Percentiles rank a stretch among this genome's conserved stretches.
phyloP scores from a whole-genome alignment of 1,140 invertebrate species.

The Ceratina japonica region DNA sequence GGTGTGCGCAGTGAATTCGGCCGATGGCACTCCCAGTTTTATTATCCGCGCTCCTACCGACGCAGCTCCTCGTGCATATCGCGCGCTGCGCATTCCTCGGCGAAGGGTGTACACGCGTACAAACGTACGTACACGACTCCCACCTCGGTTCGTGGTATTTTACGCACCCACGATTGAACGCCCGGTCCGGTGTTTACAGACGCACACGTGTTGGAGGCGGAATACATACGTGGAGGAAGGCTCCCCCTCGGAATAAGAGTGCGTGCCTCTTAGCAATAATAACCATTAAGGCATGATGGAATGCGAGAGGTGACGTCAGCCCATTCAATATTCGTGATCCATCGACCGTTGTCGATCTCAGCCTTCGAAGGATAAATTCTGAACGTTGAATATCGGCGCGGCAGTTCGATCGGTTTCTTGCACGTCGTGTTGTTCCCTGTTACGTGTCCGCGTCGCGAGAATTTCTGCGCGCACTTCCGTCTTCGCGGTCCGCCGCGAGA shows the following conservation, averaged over 20 bases:
- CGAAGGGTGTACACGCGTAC: too few species aligned
- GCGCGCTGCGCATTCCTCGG: slow-evolving; percentile 44
- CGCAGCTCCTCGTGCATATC: neutral
- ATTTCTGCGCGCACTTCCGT: neutral
- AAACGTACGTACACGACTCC: neutral
- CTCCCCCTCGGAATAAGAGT: slow-evolving; percentile 65
- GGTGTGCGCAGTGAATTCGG: slow-evolving; percentile 61
- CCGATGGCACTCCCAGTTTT: slow-evolving; percentile 65
- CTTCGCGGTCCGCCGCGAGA: too few species aligned
- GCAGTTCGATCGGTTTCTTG: neutral
- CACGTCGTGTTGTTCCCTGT: too few species aligned
- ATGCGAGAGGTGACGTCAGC: slow-evolving; percentile 71
- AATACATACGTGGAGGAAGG: slow-evolving; percentile 37
- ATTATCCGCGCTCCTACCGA: slow-evolving; percentile 27
- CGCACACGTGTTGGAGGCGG: slow-evolving; percentile 9
- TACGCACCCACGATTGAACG: slow-evolving; percentile 20
- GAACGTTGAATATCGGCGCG: slow-evolving; percentile 29
- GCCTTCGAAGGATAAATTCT: slow-evolving; percentile 40
- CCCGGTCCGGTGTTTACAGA: slow-evolving; percentile 1
- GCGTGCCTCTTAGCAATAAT: slow-evolving; percentile 72
- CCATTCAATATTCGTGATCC: slow-evolving; percentile 65
- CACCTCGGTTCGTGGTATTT: slow-evolving; percentile 45
- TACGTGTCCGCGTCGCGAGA: neutral
- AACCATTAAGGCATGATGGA: slow-evolving; percentile 75
- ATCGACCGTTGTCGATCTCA: slow-evolving; percentile 49